These are phyloP conservation scores for Lepidotrigona ventralis DNA, from an alignment of 1,140 invertebrate genomes.

Conservation along the genomic window DNA sequence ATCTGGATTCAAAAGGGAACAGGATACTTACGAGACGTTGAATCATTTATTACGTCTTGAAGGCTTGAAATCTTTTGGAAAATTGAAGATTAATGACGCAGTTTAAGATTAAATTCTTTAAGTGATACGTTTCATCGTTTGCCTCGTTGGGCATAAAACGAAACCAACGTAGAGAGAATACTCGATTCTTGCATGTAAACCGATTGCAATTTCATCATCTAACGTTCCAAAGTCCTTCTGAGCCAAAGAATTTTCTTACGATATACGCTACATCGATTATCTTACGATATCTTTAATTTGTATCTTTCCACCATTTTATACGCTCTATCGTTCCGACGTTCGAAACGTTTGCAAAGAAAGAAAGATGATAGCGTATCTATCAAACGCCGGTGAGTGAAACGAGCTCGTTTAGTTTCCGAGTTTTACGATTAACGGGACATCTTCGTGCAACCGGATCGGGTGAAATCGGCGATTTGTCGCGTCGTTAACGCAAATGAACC, in stretches of 20 bases:
- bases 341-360: background rate
- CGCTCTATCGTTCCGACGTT: no score
- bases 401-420: background rate
- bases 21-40: no score
- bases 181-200: background rate
- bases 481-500: slow-evolving; percentile 42
- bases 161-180: background rate
- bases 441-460: background rate
- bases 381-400: no score
- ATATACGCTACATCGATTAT: no score
- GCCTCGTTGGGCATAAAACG: no score
- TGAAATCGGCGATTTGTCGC: slow-evolving; percentile 26
- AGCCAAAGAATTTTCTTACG: background rate
- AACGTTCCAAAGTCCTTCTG: background rate
- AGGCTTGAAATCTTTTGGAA: no score
- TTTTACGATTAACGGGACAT: slow-evolving; percentile 16
- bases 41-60: no score
- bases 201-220: background rate
- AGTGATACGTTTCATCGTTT: no score
- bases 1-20: no score
- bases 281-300: background rate
- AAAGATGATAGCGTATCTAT: background rate
- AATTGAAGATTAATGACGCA: no score
- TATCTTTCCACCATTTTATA: background rate
- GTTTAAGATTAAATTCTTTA: no score